Evolutionary conservation across 2,113 vertebrate species (phyloP).

Genomic region (Calypte anna): DNA sequence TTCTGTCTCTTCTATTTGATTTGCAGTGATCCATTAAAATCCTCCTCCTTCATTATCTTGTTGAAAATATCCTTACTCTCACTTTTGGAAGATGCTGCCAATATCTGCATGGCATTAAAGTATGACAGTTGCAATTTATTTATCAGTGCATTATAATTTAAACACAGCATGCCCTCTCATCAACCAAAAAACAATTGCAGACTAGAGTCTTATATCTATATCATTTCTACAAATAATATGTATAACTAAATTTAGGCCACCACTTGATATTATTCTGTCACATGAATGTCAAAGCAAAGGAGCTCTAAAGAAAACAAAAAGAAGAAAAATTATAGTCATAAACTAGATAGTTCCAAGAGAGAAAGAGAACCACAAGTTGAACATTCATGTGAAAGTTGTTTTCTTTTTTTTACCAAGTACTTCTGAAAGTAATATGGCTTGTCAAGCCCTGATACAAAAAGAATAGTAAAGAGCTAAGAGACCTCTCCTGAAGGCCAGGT

Average conservation of each 20-base stretch:
- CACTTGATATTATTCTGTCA: constrained; percentile 30
- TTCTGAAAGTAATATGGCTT: not conserved
- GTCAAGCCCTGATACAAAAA: not conserved
- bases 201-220: constrained; percentile 1
- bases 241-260: constrained; percentile 43
- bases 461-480: not conserved
- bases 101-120: not conserved
- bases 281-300: not conserved
- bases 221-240: constrained; percentile 29
- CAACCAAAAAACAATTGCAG: constrained; percentile 25
- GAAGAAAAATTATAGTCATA: constrained; percentile 47
- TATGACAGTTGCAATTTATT: constrained; percentile 53
- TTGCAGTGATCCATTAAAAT: constrained; percentile 1
- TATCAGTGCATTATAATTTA: constrained; percentile 42
- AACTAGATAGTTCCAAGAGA: not conserved
- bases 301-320: constrained; percentile 45
- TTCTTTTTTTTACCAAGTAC: not conserved
- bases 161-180: constrained; percentile 36
- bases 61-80: constrained; percentile 3
- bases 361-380: not conserved
- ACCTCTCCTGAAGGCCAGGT: not conserved
- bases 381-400: not conserved
- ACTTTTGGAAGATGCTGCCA: constrained; percentile 4
- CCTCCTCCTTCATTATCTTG: not conserved
- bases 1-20: not conserved